phyloP scores from a whole-genome alignment of 2,888 invertebrate genomes.

The Spatulosminthurus flaviceps region DNA sequence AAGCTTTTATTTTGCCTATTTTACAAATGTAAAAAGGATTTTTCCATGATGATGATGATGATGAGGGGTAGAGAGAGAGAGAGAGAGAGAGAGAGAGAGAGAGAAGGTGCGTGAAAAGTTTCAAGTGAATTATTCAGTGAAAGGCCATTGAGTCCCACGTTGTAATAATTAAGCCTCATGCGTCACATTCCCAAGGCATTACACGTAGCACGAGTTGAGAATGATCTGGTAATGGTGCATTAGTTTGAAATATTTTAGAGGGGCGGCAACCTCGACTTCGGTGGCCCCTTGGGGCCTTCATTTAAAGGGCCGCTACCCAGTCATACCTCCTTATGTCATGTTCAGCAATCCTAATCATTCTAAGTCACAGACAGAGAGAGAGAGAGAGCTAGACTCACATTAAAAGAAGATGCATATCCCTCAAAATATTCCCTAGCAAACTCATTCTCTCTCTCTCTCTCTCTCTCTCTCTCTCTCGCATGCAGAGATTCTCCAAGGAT shows the following conservation, averaged over 20 bases:
- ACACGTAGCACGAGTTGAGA: constrained; percentile 48
- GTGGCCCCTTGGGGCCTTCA: constrained; percentile 58
- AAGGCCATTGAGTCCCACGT: constrained; percentile 42
- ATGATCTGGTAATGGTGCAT: constrained; percentile 46
- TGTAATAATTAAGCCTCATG: constrained; percentile 44
- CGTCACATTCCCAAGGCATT: constrained; percentile 46
- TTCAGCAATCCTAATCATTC: constrained; percentile 34
- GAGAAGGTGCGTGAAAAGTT: not conserved
- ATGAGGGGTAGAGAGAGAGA: not conserved
- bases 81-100: not conserved
- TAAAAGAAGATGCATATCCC: not conserved
- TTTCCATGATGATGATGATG: no score
- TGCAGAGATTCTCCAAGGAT: no score
- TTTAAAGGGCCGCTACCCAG: constrained; percentile 56
- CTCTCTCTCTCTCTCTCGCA: no score
- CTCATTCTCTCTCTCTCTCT: no score
- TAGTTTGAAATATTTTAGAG: constrained; percentile 46
- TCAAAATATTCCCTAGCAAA: no score
- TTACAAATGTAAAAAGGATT: constrained; percentile 5
- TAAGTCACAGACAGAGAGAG: not conserved
- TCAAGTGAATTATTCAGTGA: constrained; percentile 41
- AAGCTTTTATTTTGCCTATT: no score
- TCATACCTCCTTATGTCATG: constrained; percentile 36
- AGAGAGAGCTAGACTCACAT: no score
- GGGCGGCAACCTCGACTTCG: constrained; percentile 44